Conservation (phyloP, 2,888 invertebrate genomes). For the Branchipolynoe longqiensis region DNA sequence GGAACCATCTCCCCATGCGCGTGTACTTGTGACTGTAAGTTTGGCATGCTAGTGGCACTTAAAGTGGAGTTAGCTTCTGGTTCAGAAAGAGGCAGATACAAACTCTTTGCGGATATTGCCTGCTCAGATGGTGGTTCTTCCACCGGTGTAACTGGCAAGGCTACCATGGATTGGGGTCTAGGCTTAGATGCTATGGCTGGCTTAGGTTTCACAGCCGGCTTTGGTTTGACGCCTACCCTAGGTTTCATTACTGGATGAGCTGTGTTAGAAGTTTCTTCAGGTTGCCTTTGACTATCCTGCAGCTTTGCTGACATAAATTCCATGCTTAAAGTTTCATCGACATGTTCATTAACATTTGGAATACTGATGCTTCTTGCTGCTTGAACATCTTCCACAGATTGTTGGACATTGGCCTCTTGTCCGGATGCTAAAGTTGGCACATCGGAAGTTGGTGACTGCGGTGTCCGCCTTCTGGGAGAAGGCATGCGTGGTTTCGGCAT, state of each 20-base stretch:
- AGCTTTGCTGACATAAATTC: too few species aligned
- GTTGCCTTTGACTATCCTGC: too few species aligned
- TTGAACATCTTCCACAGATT: too few species aligned
- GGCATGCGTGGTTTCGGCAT: constrained; percentile 3
- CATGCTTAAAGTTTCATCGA: too few species aligned
- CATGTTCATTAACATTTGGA: too few species aligned
- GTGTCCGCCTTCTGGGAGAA: not conserved
- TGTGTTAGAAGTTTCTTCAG: too few species aligned
- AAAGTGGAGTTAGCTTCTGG: not conserved
- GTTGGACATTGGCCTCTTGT: too few species aligned
- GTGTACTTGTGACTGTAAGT: too few species aligned
- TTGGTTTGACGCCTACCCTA: constrained; percentile 25
- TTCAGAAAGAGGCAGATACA: not conserved
- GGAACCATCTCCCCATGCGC: too few species aligned
- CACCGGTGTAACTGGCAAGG: not conserved
- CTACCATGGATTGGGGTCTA: not conserved
- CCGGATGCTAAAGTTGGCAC: not conserved
- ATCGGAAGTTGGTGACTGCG: not conserved
- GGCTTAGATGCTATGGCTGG: constrained; percentile 16
- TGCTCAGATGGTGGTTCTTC: not conserved
- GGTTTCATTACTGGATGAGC: constrained; percentile 37
- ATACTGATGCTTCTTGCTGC: too few species aligned
- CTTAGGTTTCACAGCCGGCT: constrained; percentile 39
- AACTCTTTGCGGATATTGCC: not conserved
- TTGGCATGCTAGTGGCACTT: not conserved